Conservation (phyloP, 1,140 invertebrate genomes). For the Capitella teleta region DNA sequence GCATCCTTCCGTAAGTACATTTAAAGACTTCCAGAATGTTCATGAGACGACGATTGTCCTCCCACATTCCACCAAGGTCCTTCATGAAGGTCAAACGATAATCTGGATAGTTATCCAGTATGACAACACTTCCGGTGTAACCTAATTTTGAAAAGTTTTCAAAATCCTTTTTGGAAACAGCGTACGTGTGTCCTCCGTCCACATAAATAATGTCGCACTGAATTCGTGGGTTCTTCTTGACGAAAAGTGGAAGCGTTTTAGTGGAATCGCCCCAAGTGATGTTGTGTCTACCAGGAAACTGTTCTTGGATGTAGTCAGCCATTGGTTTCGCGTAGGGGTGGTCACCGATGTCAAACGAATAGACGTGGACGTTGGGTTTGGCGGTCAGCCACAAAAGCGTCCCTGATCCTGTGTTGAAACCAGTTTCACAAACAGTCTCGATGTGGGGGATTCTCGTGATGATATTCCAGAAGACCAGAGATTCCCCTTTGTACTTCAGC, state of each 20-base stretch:
- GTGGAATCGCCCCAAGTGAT: not conserved
- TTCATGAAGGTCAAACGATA: too few species aligned
- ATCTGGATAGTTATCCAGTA: too few species aligned
- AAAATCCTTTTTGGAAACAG: not conserved
- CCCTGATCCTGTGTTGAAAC: not conserved
- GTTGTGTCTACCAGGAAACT: not conserved
- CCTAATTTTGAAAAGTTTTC: too few species aligned
- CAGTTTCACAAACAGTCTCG: slow-evolving; percentile 1
- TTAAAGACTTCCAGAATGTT: too few species aligned
- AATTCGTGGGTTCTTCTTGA: not conserved
- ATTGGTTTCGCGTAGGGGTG: not conserved
- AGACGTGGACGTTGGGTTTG: not conserved
- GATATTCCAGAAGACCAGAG: too few species aligned
- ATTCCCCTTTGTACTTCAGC: too few species aligned
- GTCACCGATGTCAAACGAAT: slow-evolving; percentile 1
- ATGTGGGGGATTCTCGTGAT: too few species aligned
- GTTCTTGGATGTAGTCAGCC: not conserved
- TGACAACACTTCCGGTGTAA: too few species aligned
- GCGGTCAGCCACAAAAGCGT: not conserved
- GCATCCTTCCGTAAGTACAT: too few species aligned
- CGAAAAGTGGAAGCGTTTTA: not conserved
- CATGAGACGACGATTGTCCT: too few species aligned
- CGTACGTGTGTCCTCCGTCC: not conserved
- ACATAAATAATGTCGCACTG: not conserved
- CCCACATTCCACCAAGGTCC: too few species aligned